Evolutionary conservation across 2,888 invertebrate genomes (phyloP), one percentile per base, ranked within the genome.

Genomic region (Zaprionus obscuricornis): DNA sequence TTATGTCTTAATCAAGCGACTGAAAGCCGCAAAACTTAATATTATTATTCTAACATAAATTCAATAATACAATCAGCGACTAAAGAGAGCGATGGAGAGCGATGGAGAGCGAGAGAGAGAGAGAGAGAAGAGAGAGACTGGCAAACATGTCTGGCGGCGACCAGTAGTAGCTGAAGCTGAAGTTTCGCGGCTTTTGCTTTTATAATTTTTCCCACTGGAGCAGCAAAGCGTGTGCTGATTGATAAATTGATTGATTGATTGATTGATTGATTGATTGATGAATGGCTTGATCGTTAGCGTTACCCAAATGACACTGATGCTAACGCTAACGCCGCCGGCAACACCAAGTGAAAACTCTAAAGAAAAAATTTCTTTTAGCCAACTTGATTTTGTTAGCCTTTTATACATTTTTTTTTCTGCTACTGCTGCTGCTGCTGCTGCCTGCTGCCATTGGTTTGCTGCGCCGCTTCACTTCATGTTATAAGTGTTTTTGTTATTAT

Each of bases 161-260:
- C n/a, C n/a, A n/a, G n/a, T n/a, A n/a, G n/a, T n/a, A n/a, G n/a
- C n/a, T n/a, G n/a, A n/a, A n/a, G n/a, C n/a, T n/a, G n/a, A n/a
- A n/a, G n/a, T n/a, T n/a, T n/a, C n/a, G n/a, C n/a, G n/a, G n/a
- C n/a, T n/a, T n/a, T 0, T 16, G 40, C 54, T 42, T 45, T 49
- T 24, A 52, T 62, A 47, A 66, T 62, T 67, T 56, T 39, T 29
- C 50, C 55, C 55, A 42, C 37, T 59, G 27, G 60, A n/a, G 39
- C 42, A 29, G 17, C 18, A 37, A 37, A 6, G 7, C 45, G 51
- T 51, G 57, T 51, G 82, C 56, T 75, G 79, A 78, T 82, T 82
- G 76, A 74, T 82, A 78, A 72, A 75, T 82, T 85, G 85, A 83
- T 85, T 83, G 85, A 78, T 67, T 54, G 75, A 57, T 50, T 36